These are phyloP conservation scores for Oreortyx pictus DNA, from an alignment of 2,797 vertebrate species.

Conservation along the genomic window DNA sequence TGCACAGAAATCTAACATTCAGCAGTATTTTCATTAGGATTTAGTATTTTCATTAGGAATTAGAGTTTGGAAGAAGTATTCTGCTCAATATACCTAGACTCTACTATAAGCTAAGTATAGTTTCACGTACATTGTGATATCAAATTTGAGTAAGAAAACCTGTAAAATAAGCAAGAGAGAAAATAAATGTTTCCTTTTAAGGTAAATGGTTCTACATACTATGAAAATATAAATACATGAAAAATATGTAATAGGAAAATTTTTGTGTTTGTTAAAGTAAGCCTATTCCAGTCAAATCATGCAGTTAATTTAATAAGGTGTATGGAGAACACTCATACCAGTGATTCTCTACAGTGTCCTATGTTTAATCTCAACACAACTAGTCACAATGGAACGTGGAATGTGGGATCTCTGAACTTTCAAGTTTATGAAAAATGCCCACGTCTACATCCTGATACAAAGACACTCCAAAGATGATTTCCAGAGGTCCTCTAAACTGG, in stretches of 20 bases:
- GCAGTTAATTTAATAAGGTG: neutral
- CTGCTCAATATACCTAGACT: neutral
- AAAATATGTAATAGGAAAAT: neutral
- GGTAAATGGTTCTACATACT: fast-evolving
- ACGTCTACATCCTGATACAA: neutral
- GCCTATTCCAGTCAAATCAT: neutral
- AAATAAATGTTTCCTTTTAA: neutral
- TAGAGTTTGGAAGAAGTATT: neutral
- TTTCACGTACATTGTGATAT: neutral
- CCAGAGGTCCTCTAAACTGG: neutral
- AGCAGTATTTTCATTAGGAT: neutral
- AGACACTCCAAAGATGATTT: neutral
- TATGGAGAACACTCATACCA: neutral
- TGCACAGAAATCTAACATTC: neutral
- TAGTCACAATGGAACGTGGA: neutral
- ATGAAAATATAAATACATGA: neutral
- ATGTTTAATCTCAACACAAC: neutral
- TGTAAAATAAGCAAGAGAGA: neutral
- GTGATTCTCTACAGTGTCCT: neutral
- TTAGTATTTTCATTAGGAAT: neutral
- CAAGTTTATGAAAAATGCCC: neutral
- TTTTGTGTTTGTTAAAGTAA: neutral
- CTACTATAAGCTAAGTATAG: neutral
- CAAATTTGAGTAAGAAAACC: neutral
- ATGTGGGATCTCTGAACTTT: neutral